Conservation (phyloP, 2,888 invertebrate species). For the Ichneumon xanthorius region DNA sequence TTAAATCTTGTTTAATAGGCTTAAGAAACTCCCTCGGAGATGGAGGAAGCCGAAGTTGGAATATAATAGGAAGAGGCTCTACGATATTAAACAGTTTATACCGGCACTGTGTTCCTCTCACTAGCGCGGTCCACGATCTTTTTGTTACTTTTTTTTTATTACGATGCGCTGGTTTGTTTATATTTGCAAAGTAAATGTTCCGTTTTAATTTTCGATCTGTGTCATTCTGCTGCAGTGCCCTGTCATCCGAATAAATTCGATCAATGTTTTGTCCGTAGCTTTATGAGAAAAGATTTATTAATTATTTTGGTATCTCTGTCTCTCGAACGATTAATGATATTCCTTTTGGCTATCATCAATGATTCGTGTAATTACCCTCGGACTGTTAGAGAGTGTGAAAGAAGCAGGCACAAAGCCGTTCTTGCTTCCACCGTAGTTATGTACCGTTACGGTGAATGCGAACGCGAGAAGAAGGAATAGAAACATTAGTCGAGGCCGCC, state of each 20-base stretch:
- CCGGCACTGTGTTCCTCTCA: constrained; percentile 57
- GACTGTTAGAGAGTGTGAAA: constrained; percentile 24
- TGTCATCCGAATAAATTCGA: too few relatives aligned
- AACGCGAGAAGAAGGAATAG: constrained; percentile 69
- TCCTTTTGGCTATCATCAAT: constrained; percentile 18
- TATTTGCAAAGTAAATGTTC: constrained; percentile 21
- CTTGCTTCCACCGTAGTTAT: constrained; percentile 16
- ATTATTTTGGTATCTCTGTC: background rate
- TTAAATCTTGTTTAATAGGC: constrained; percentile 76
- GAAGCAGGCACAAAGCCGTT: constrained; percentile 9
- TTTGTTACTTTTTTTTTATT: background rate
- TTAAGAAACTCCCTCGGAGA: constrained; percentile 68
- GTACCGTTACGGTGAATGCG: constrained; percentile 42
- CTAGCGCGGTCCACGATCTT: constrained; percentile 8
- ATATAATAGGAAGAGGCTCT: constrained; percentile 67
- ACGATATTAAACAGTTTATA: constrained; percentile 64
- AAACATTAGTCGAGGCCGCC: constrained; percentile 64
- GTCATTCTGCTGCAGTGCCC: background rate
- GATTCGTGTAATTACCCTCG: constrained; percentile 46
- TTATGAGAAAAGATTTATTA: background rate
- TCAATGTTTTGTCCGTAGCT: too few relatives aligned
- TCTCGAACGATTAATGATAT: background rate
- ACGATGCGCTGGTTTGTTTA: background rate
- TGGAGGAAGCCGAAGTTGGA: constrained; percentile 65
- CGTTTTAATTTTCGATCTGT: background rate